Percentiles rank a stretch among this genome's conserved stretches.
These are phyloP conservation scores for Caradrina kadenii DNA, from an alignment of 2,888 invertebrate species.

Conservation along the genomic window DNA sequence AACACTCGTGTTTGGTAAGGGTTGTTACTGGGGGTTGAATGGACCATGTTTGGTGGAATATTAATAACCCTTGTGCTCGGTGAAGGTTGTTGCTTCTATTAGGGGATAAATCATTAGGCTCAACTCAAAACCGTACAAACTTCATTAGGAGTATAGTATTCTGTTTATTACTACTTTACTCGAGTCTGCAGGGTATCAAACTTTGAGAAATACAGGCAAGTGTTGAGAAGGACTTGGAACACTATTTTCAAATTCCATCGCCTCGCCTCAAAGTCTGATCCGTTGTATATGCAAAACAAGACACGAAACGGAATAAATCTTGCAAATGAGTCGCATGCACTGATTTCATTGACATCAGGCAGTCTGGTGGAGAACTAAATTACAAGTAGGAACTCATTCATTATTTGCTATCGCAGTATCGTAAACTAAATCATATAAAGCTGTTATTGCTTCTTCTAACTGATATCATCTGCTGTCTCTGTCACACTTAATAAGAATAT, in stretches of 20 bases:
- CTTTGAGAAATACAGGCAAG: too few species aligned
- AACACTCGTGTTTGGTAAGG: too few species aligned
- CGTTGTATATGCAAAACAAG: conserved; percentile 37
- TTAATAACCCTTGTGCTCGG: too few species aligned
- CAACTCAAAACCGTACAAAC: too few species aligned
- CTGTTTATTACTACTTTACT: too few species aligned
- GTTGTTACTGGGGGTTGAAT: too few species aligned
- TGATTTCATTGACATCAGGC: conserved; percentile 43
- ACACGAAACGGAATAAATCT: conserved; percentile 28
- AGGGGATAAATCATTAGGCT: too few species aligned
- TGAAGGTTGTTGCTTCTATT: too few species aligned
- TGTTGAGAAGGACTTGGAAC: not conserved
- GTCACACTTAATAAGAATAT: conserved; percentile 29
- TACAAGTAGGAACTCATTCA: conserved; percentile 35
- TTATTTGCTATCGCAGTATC: conserved; percentile 44
- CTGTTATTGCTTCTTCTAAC: conserved; percentile 44
- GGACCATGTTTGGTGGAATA: too few species aligned
- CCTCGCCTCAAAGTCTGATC: conserved; percentile 28
- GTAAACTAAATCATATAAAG: conserved; percentile 40
- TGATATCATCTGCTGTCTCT: conserved; percentile 37
- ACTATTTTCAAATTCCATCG: conserved; percentile 12
- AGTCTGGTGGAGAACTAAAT: conserved; percentile 32
- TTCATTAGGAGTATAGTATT: too few species aligned
- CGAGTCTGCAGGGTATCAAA: too few species aligned
- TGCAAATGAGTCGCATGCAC: conserved; percentile 41